Evolutionary conservation across 2,113 vertebrate species (phyloP), one percentile per base, ranked within the genome.

Genomic region (Scalopus aquaticus): DNA sequence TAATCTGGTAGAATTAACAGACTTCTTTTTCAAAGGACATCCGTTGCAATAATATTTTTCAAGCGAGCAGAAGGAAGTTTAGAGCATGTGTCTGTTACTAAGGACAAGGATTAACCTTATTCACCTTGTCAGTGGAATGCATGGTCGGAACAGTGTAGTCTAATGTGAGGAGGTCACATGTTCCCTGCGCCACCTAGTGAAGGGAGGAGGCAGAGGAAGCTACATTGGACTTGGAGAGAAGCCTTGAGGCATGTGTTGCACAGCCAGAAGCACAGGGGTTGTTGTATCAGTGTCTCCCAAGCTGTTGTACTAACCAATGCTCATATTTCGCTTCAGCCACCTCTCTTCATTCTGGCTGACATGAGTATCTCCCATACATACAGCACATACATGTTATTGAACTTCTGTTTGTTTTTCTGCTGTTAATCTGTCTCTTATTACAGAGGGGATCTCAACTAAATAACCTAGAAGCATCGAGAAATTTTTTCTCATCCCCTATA

Each of bases 101-200:
- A 70, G 28, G 5, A 85, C 28, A 56, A 20, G 46, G 30, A 0
- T 78, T 19, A 12, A 11, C 7, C 10, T 4, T 62, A 12, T 5
- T 56, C 60, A 39, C 17, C 35, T 37, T 39, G 2, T 24, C 39
- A 44, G 17, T 82, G 4, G 3, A 62, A 62, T 1, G 69, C 8
- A 0, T 2, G 16, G 1, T 5, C 37, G 9, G 9, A 28, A 9
- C 7, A 56, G 4, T 54, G 19, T 54, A 19, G 3, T 22, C 19
- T 77, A 56, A 51, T 2, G 3, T 1, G 5, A 56, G 54, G 7
- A 56, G 54, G 54, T 56, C 22, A 6, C 51, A 54, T 56, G 54
- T 22, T 24, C 54, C 54, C 54, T 56, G 20, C 54, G 16, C 20
- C 54, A 22, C 5, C 54, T 56, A 24, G 2, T 56, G 7, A 56